These are phyloP conservation scores for Folsomia manolachei DNA, from an alignment of 2,888 invertebrate species.

Conservation along the genomic window DNA sequence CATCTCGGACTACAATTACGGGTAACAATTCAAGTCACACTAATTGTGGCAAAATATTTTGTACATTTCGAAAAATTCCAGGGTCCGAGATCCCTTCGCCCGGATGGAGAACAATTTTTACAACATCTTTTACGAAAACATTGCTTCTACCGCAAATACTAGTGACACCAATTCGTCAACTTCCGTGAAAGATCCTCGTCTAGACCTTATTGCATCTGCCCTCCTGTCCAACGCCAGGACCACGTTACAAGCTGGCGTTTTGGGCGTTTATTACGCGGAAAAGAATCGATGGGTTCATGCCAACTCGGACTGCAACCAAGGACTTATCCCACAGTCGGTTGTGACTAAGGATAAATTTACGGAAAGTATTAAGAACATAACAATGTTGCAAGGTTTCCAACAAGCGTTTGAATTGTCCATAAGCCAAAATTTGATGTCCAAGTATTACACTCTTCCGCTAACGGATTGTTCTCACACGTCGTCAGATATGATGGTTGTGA, in stretches of 20 bases:
- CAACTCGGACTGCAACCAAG: constrained; percentile 22
- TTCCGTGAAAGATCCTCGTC: not conserved
- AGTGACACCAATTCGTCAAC: not conserved
- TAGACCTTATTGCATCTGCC: constrained; percentile 29
- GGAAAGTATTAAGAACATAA: constrained; percentile 3
- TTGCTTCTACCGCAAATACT: not conserved
- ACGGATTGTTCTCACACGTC: constrained; percentile 45
- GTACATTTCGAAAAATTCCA: constrained; percentile 10
- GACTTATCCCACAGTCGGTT: constrained; percentile 36
- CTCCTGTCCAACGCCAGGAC: constrained; percentile 43
- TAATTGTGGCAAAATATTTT: not conserved
- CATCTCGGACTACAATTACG: constrained; percentile 11
- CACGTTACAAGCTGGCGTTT: constrained; percentile 35
- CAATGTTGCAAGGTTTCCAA: not conserved
- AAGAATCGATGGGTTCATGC: constrained; percentile 47
- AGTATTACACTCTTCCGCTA: constrained; percentile 44
- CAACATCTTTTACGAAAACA: constrained; percentile 3
- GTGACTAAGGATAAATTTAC: constrained; percentile 31
- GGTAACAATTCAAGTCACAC: not conserved
- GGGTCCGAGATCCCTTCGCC: constrained; percentile 39
- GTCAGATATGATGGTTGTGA: constrained; percentile 27
- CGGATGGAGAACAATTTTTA: constrained; percentile 47
- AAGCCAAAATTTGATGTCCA: constrained; percentile 21
- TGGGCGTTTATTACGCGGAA: constrained; percentile 46
- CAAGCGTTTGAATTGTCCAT: constrained; percentile 25